Conservation (phyloP, 2,888 invertebrate species). For the Notodonta ziczac region DNA sequence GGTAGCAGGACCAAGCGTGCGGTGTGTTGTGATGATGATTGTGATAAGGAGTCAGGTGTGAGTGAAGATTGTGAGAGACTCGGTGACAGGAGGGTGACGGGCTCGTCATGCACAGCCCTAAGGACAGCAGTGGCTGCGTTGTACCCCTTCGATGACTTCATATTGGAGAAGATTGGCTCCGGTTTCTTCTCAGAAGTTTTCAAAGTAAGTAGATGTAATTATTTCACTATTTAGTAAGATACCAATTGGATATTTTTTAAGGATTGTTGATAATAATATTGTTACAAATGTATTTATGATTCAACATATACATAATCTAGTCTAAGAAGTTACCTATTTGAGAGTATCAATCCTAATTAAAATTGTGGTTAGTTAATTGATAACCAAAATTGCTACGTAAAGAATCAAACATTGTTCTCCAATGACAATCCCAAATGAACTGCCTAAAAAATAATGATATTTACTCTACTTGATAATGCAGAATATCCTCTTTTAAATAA, state of each 20-base stretch:
- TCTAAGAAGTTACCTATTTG: no score
- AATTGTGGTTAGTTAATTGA: no score
- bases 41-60: constrained; percentile 80
- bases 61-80: constrained; percentile 78
- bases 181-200: constrained; percentile 99
- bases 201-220: constrained; percentile 88
- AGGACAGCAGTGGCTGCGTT: constrained; percentile 96
- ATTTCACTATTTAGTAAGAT: constrained; percentile 11
- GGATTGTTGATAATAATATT: no score
- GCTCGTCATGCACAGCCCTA: constrained; percentile 93
- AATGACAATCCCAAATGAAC: no score
- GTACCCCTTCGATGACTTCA: constrained; percentile 97
- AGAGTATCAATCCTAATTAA: no score
- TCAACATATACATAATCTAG: no score
- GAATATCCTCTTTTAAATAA: no score
- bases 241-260: not conserved
- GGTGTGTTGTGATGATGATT: constrained; percentile 78
- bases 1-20: constrained; percentile 62
- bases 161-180: constrained; percentile 95
- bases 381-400: no score
- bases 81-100: constrained; percentile 76
- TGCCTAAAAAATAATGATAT: no score
- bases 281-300: no score
- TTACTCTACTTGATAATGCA: no score
- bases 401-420: no score